Conservation (phyloP, 2,888 invertebrate genomes). For the Andrena dorsata region DNA sequence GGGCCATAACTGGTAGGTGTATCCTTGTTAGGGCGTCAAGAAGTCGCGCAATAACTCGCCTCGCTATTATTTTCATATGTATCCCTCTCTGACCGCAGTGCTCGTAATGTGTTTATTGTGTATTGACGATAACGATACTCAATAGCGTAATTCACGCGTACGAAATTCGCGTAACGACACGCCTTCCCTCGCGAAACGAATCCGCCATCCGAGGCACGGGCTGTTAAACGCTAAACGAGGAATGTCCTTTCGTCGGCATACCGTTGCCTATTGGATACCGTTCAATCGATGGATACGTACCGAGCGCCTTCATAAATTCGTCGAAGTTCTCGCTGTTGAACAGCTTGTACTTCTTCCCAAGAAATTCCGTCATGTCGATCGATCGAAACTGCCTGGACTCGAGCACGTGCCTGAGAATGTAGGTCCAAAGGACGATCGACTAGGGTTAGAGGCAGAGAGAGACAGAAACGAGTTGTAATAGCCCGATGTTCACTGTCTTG, state of each 20-base stretch:
- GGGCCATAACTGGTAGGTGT: not conserved
- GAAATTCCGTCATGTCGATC: constrained; percentile 79
- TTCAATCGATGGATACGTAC: constrained; percentile 86
- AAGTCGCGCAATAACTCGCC: too few relatives aligned
- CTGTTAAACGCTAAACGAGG: not conserved
- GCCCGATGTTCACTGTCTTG: constrained; percentile 45
- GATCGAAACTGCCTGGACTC: constrained; percentile 36
- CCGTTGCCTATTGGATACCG: not conserved
- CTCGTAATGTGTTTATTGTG: not conserved
- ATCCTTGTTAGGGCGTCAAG: not conserved
- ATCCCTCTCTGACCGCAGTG: not conserved
- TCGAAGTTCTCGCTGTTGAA: constrained; percentile 93
- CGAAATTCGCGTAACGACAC: constrained; percentile 5
- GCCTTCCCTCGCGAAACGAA: not conserved
- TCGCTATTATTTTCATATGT: not conserved
- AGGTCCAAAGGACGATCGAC: constrained; percentile 31
- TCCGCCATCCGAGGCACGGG: not conserved
- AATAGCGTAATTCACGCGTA: constrained; percentile 1
- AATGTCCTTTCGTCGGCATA: not conserved
- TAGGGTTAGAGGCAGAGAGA: not conserved
- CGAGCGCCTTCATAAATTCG: constrained; percentile 94
- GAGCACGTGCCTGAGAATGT: constrained; percentile 50
- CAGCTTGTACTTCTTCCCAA: constrained; percentile 94
- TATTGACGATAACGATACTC: not conserved
- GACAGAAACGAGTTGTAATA: not conserved